Conservation (phyloP, 2,113 vertebrate species). For the Oenanthe oenanthe region DNA sequence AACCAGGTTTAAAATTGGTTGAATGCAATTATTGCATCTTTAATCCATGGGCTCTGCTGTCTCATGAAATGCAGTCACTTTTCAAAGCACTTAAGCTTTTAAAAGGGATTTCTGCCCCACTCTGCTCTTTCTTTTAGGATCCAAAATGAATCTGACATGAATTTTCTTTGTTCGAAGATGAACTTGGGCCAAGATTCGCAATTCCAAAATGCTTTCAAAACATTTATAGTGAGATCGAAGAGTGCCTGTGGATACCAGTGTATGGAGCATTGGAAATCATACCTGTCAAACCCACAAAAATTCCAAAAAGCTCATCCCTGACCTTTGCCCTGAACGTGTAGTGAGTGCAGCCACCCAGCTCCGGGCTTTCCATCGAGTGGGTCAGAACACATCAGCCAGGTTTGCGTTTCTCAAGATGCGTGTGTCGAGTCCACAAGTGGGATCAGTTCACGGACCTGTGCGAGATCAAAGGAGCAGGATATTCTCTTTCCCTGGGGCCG, state of each 20-base stretch:
- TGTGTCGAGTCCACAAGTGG: background rate
- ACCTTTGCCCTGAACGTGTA: background rate
- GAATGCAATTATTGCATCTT: background rate
- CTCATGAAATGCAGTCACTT: background rate
- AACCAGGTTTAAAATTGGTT: background rate
- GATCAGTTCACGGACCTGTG: background rate
- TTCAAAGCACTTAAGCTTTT: background rate
- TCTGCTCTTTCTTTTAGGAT: background rate
- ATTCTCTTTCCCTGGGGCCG: background rate
- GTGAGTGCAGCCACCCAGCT: background rate
- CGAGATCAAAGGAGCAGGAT: background rate
- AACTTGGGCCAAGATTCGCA: background rate
- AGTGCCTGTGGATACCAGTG: background rate
- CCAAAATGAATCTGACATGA: background rate
- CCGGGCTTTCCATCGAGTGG: background rate
- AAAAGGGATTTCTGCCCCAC: accelerated
- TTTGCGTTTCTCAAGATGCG: background rate
- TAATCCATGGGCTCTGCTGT: background rate
- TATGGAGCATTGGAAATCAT: background rate
- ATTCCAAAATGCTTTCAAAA: background rate
- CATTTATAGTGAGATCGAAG: background rate
- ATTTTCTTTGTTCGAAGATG: background rate
- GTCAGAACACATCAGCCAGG: background rate
- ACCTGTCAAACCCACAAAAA: background rate
- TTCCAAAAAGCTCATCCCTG: background rate